Percentiles rank a stretch among this genome's conserved stretches.
phyloP scores from a whole-genome alignment of 2,113 vertebrate genomes.

The Castor canadensis region DNA sequence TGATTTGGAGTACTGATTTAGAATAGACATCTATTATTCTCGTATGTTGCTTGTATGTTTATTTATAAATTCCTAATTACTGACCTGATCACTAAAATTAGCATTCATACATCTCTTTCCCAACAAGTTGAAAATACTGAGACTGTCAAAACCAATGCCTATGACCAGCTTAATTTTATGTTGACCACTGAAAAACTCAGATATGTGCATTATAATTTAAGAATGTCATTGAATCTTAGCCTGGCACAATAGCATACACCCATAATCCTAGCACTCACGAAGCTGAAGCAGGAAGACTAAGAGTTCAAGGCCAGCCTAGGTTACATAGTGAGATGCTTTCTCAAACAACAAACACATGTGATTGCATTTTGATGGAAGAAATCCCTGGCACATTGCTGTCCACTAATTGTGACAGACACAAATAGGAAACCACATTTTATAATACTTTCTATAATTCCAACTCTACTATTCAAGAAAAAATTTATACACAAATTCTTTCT shows the following conservation, averaged over 20 bases:
- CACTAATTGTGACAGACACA: background rate
- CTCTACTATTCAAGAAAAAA: background rate
- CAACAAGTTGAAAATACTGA: background rate
- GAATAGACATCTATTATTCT: background rate
- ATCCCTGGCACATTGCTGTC: background rate
- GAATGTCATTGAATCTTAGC: background rate
- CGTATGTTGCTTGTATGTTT: background rate
- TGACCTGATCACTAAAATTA: background rate
- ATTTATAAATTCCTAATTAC: background rate
- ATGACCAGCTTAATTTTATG: background rate
- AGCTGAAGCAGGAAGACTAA: background rate
- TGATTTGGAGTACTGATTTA: background rate
- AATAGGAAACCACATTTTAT: background rate
- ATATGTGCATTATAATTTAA: background rate
- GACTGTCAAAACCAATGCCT: background rate
- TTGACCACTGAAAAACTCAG: background rate
- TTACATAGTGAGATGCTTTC: background rate
- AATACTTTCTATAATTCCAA: constrained; percentile 12
- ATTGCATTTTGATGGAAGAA: background rate
- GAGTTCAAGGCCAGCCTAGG: background rate
- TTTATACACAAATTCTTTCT: background rate
- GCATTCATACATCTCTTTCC: background rate
- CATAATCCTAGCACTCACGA: background rate
- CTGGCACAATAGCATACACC: background rate
- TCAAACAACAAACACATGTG: background rate